Evolutionary conservation across 2,888 invertebrate species (phyloP), one percentile per base, ranked within the genome.

Genomic region (Acronicta psi): DNA sequence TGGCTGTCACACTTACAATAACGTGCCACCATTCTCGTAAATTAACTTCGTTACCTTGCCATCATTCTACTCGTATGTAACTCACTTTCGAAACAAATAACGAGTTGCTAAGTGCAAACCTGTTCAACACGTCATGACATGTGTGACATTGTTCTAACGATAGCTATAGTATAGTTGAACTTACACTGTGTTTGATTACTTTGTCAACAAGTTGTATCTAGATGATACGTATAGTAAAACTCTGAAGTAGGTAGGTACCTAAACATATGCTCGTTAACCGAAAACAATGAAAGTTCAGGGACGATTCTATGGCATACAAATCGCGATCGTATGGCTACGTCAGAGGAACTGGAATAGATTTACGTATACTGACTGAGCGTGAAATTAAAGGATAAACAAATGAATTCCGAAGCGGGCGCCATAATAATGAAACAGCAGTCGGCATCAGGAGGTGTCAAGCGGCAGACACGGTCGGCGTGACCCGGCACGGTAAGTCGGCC

Each of bases 351-450:
- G 92, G 92, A 93, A 93, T 93, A 94, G 93, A 90, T 87, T 86
- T 84, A 78, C 87, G 86, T 82, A 83, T 81, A 82, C 84, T 84
- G 86, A 82, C 84, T 84, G 86, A 80, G 86, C 87, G 90, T 84
- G 89, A 91, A 91, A 93, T 93, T 92, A 92, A 93, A 92, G 93
- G 93, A 94, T 93, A 94, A 94, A 94, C 93, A 94, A 92, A 92
- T 91, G 92, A 91, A 88, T 85, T 87, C 83, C 77, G 89, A 83
- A 83, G 85, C 90, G 87, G 79, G 83, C 86, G 89, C 87, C 86
- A 87, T 88, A 85, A 90, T 91, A 91, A 90, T 92, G 91, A 86
- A 87, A 85, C 86, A 90, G 84, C 92, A 93, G 93, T 93, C 86
- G 86, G 90, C 88, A 83, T 82, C 89, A 90, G 85, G 85, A 89